Conservation (phyloP, 1,140 invertebrate genomes). For the Drosophila nebulosa region DNA sequence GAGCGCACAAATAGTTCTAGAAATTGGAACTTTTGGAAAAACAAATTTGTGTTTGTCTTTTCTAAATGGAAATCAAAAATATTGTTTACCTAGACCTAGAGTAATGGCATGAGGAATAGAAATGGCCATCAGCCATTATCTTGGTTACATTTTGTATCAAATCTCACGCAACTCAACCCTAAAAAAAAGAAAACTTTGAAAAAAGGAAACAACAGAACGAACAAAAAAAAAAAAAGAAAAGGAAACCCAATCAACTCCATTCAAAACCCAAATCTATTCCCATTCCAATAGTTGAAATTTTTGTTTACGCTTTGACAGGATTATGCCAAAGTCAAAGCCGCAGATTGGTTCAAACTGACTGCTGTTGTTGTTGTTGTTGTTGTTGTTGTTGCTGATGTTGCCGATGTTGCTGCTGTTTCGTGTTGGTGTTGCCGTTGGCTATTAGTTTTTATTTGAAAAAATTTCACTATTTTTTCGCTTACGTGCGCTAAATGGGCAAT, state of each 20-base stretch:
- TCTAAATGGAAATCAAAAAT: background rate
- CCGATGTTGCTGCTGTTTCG: no score
- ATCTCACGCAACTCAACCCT: conserved; percentile 11
- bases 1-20: background rate
- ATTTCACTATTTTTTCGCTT: conserved; percentile 65
- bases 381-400: conserved; percentile 18
- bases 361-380: conserved; percentile 10
- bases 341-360: conserved; percentile 29
- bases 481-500: conserved; percentile 77
- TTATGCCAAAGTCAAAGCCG: conserved; percentile 61
- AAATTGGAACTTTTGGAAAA: background rate
- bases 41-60: background rate
- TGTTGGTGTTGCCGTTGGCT: conserved; percentile 30
- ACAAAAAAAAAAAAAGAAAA: background rate
- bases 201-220: background rate
- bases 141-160: background rate
- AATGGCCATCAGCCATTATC: conserved; percentile 8
- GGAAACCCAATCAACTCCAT: conserved; percentile 46
- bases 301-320: conserved; percentile 80
- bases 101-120: background rate
- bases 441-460: conserved; percentile 72
- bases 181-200: background rate
- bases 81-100: background rate
- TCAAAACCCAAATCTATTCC: conserved; percentile 25
- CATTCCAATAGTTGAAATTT: conserved; percentile 46